Percentiles rank a stretch among this genome's conserved stretches.
Conservation (phyloP, 2,113 vertebrate genomes). For the Euleptes europaea region DNA sequence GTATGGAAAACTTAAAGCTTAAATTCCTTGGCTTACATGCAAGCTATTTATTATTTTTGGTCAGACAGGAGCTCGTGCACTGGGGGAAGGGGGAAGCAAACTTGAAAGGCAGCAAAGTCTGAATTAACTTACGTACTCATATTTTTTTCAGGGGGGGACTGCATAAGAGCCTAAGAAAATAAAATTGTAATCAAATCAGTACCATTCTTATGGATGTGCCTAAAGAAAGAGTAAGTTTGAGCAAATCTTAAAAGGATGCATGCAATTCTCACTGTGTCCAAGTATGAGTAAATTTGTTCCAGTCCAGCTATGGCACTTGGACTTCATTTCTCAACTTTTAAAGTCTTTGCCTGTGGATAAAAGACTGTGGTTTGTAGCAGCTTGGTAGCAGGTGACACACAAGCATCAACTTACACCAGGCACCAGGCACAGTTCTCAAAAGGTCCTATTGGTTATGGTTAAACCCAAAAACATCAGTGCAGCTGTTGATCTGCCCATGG, state of each 20-base stretch:
- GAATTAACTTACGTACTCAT: slow-evolving; percentile 11
- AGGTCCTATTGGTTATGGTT: neutral
- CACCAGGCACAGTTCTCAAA: neutral
- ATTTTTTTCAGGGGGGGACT: slow-evolving; percentile 20
- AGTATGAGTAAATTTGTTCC: neutral
- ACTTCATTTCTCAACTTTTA: neutral
- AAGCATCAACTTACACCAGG: neutral
- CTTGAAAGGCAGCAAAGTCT: slow-evolving; percentile 43
- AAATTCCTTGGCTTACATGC: slow-evolving; percentile 32
- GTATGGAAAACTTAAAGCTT: slow-evolving; percentile 55
- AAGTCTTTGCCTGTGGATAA: neutral
- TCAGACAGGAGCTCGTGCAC: slow-evolving; percentile 30
- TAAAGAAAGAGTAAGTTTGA: neutral
- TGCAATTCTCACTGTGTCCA: neutral
- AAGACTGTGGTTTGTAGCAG: neutral
- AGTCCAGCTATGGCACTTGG: neutral
- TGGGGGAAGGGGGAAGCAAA: slow-evolving; percentile 25
- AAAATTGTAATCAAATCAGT: slow-evolving; percentile 24
- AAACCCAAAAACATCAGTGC: neutral
- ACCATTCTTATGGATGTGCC: slow-evolving; percentile 7
- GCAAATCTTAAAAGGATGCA: neutral
- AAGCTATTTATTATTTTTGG: slow-evolving; percentile 49
- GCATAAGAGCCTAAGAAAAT: slow-evolving; percentile 29
- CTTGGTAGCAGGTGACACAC: neutral
- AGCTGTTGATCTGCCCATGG: neutral